Evolutionary conservation across 2,888 invertebrate genomes (phyloP), one percentile per base, ranked within the genome.

Genomic region (Chloroclysta siterata): DNA sequence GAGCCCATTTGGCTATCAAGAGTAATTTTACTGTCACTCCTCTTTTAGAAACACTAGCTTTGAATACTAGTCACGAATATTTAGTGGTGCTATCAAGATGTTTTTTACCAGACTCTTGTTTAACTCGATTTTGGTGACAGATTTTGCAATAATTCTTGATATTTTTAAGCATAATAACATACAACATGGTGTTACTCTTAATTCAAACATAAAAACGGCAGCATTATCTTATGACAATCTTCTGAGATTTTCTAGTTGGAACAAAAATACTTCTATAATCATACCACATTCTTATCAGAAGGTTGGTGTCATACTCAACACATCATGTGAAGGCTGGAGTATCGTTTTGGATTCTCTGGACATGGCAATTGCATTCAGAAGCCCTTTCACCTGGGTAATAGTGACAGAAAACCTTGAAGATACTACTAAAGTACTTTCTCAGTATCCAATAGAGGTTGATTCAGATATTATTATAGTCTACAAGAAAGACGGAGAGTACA

Each of bases 381-480:
- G 75, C 63, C 82, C 81, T 2, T 84, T 83, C 62, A 77, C 80
- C 2, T 94, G 93, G 91, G 67, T 94, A 2, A 71, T 93, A 28
- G 67, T 83, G 2, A 80, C 88, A 0, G 73, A 82, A 46, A 63
- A 84, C 64, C 28, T 87, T 0, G 52, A 70, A 14, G 66, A 71
- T 46, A 83, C 84, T 6, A 63, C 70, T 0, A 63, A 80, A n/a
- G 66, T 70, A 42, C 76, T 94, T n/a, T 77, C 84, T 8, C 68
- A 73, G 7, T 84, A 87, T 59, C 83, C 85, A 3, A 73, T 94
- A 17, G 90, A 91, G 72, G 79, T 94, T 0, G 87, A 94, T 72
- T 90, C 93, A 0, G 93, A 94, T 72, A 77, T 94, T 5, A 85
- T 82, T 13, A 69, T 94, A 5, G 81, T 87, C 5, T 62, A 77